Evolutionary conservation across 2,113 vertebrate species (phyloP), one percentile per base, ranked within the genome.

Genomic region (Rattus rattus): DNA sequence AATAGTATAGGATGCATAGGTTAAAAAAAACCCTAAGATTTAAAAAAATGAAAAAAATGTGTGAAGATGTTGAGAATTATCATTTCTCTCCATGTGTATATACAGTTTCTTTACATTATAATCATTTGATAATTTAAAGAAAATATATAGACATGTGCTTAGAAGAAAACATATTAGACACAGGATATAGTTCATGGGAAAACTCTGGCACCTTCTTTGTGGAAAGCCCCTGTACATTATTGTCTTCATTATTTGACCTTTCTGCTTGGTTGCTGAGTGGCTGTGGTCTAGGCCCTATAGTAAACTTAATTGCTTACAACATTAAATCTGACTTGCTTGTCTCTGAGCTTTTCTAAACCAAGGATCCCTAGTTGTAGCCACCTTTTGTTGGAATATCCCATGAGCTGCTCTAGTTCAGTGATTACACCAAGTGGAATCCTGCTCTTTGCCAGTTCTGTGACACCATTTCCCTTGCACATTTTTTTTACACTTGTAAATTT

Each of bases 11-110:
- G 79, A 49, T 88, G 59, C 1, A 13, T 90, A 43, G 7, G 4
- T 92, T 97, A 63, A 5, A 1, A 1, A 94, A 95, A 73, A 92
- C 96, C 95, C 73, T 91, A 95, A 93, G 30, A 91, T 69, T 69
- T 1, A 93, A 88, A 93, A 87, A 95, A 88, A 36, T 94, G 43
- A 95, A 86, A 92, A 86, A 63, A 88, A 67, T 85, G 7, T 88
- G 17, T 94, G n/a, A 95, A 19, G 5, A 89, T 86, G 39, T 91
- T 89, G 56, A 76, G n/a, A 65, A 63, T 84, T 63, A 30, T 84
- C n/a, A 83, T 63, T 63, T 72, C 10, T 16, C 2, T 16, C 12
- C 47, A 47, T 10, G 36, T 52, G 47, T 10, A 11, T 70, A 56
- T 28, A 65, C 1, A 30, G 54, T 91, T 96, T 84, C 73, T 26